Evolutionary conservation across 2,888 invertebrate genomes (phyloP).

Genomic region (Sabellastarte sp.): DNA sequence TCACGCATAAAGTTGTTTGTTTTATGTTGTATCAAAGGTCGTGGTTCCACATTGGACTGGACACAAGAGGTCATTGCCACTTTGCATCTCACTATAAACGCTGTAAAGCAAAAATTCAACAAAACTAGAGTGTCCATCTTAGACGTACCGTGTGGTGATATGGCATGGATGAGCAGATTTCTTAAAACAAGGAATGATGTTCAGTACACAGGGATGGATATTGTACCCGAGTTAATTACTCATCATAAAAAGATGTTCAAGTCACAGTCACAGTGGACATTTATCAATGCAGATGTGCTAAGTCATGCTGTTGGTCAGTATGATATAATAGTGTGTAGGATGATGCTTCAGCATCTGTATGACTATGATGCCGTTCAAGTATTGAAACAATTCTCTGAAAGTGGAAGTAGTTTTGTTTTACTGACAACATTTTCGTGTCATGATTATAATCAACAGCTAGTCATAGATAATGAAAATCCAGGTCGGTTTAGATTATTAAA

Average conservation of each 20-base stretch:
- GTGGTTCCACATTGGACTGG: neutral
- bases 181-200: conserved; percentile 29
- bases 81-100: neutral
- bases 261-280: conserved; percentile 9
- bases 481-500: conserved; percentile 28
- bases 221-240: conserved; percentile 28
- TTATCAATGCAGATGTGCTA: conserved; percentile 22
- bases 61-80: neutral
- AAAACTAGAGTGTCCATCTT: neutral
- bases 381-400: neutral
- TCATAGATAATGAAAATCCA: conserved; percentile 18
- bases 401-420: conserved; percentile 12
- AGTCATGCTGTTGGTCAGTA: conserved; percentile 11
- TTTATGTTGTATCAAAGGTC: too few species aligned
- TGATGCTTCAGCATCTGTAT: conserved; percentile 30
- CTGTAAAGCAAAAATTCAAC: neutral
- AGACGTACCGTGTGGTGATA: conserved; percentile 28
- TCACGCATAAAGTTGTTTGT: too few species aligned
- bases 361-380: conserved; percentile 11
- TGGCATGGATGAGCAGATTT: conserved; percentile 33
- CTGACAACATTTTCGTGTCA: conserved; percentile 22
- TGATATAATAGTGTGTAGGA: conserved; percentile 28
- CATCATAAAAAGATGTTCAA: conserved; percentile 17
- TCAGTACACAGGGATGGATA: conserved; percentile 31
- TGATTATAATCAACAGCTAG: conserved; percentile 20